Base-by-base conservation (phyloP, 2,888 invertebrate genomes). In the Nematopogon swammerdamellus region DNA sequence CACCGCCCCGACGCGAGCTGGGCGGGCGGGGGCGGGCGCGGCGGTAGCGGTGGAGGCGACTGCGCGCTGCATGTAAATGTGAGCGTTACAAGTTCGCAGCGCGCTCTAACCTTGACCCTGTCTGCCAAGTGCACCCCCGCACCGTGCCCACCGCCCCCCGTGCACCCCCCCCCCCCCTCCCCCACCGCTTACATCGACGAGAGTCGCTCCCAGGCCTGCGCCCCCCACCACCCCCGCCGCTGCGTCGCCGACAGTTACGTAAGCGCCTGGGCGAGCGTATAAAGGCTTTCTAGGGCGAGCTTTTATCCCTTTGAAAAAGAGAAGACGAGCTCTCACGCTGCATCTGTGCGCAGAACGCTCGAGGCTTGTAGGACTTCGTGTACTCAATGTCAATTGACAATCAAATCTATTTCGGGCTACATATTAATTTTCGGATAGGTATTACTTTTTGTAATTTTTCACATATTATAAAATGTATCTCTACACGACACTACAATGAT, bases 121-220 rank as follows among this genome's bases (percentile, higher is more conserved):
- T 36, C 36, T 36, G 36, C 25, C 10, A 25, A 10, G 11, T 3
- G 11, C 36, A 36, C 36, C 45, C 51, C 57, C 54, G 45, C 46
- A 56, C 53, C 51, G 52, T 53, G 18, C 55, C 52, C 29, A 55
- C 49, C 53, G 52, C 29, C 56, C 52, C 50, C 53, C 49, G 52
- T 52, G 51, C 50, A 53, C 55, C 50, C 54, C 42, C 49, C 16
- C 8, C 36, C 19, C 30, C 18, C 47, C 43, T 16, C 43, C 20
- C 20, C 14, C 19, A n/a, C 18, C 20, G n/a, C 19, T 45, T 51
- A 48, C 55, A 48, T 18, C 55, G 51, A 48, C 56, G 52, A 53
- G 54, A n/a, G n/a, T 54, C 57, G 58, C 55, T 53, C 53, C 56
- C 50, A 55, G 54, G 54, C 56, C 51, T 50, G 52, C 54, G 54